phyloP scores from a whole-genome alignment of 2,797 vertebrate species.

The Takifugu rubripes region DNA sequence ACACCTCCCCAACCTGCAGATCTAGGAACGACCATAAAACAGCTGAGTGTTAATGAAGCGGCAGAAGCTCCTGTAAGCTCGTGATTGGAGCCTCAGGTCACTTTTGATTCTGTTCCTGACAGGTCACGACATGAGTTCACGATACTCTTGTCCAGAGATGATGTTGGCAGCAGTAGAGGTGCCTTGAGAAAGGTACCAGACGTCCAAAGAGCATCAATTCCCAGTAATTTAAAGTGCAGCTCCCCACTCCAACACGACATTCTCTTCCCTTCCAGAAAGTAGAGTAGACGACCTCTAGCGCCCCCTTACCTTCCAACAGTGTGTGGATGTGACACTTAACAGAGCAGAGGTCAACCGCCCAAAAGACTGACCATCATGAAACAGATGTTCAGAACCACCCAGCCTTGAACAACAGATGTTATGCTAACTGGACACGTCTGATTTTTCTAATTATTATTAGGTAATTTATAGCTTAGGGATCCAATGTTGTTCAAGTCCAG shows the following conservation, averaged over 20 bases:
- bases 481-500: too few relatives aligned
- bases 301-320: neutral
- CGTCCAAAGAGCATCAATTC: too few relatives aligned
- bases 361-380: neutral
- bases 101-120: neutral
- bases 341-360: neutral
- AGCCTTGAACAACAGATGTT: neutral
- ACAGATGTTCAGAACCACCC: neutral
- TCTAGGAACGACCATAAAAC: too few relatives aligned
- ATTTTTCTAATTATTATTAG: too few relatives aligned
- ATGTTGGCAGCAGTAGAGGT: too few relatives aligned
- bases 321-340: neutral
- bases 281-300: neutral
- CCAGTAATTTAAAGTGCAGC: neutral
- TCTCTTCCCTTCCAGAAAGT: neutral
- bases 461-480: too few relatives aligned
- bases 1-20: too few relatives aligned
- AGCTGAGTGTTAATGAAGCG: too few relatives aligned
- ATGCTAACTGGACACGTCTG: too few relatives aligned
- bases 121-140: neutral
- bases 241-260: neutral
- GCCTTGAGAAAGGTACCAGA: too few relatives aligned
- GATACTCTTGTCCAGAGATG: too few relatives aligned
- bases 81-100: neutral
- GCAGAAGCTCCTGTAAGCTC: too few relatives aligned